Evolutionary conservation across 1,140 invertebrate genomes (phyloP).

Genomic region (Aphelenchoides fujianensis): DNA sequence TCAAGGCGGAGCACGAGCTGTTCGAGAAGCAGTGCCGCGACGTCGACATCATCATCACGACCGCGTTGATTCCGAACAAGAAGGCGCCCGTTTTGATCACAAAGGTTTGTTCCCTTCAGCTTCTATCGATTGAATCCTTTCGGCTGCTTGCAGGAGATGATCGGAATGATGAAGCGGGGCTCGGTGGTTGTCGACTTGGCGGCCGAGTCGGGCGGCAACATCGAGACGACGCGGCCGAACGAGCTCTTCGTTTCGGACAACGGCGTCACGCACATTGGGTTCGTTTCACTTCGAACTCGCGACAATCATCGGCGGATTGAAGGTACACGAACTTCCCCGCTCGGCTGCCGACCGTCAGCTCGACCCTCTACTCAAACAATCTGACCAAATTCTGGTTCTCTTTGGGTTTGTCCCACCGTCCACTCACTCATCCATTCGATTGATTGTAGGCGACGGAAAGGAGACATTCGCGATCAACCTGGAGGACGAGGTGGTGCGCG

Average conservation of each 20-base stretch:
- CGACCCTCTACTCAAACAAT: constrained; percentile 83
- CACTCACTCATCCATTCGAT: not conserved
- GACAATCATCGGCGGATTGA: no score
- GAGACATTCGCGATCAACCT: constrained; percentile 77
- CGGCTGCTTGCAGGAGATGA: constrained; percentile 70
- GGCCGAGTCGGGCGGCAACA: constrained; percentile 81
- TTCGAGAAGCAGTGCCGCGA: constrained; percentile 81
- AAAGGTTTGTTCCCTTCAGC: constrained; percentile 63
- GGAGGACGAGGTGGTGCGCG: constrained; percentile 80
- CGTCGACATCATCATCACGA: constrained; percentile 76
- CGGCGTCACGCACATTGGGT: constrained; percentile 79
- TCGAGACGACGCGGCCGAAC: constrained; percentile 78
- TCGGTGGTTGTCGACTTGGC: constrained; percentile 84
- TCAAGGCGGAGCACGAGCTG: constrained; percentile 79
- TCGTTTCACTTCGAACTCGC: constrained; percentile 69
- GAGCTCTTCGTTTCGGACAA: constrained; percentile 71
- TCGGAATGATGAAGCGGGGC: constrained; percentile 80
- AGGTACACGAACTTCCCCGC: constrained; percentile 73
- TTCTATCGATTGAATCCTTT: constrained; percentile 27
- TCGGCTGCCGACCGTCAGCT: constrained; percentile 79
- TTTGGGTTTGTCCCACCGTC: constrained; percentile 67
- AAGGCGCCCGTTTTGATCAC: constrained; percentile 77
- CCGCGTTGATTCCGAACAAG: constrained; percentile 84
- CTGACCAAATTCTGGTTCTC: constrained; percentile 81
- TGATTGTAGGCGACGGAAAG: constrained; percentile 64